Evolutionary conservation across 1,140 invertebrate species (phyloP), one percentile per base, ranked within the genome.

Genomic region (Aphelenchoides avenae): DNA sequence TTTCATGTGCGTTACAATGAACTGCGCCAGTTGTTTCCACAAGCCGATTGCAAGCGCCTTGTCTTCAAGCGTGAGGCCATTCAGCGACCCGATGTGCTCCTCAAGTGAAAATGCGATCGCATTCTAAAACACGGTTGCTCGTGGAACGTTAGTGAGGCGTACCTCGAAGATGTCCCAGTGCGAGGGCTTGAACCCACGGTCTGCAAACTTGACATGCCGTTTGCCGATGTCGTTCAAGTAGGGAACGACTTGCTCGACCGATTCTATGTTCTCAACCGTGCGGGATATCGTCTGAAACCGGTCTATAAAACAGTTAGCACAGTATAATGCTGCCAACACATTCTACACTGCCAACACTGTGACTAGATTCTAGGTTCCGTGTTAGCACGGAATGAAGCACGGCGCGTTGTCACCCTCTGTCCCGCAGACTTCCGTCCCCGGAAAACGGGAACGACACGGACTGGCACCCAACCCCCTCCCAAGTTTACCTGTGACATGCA

Each of bases 121-220:
- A 36, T 74, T 68, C 66, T 75, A 44, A 44, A 76, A 66, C 34
- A 30, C 51, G n/a, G 51, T 22, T 5, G 2, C 13, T 13, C 33
- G 56, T 4, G n/a, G 27, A 34, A 2, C 18, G 20, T 4, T 30
- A 55, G 22, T 5, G 15, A n/a, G 53, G 57, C n/a, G n/a, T 33
- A 77, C 70, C 61, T 69, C 56, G 43, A 75, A 77, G 22, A 68
- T 51, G 50, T 75, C 66, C 72, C 72, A 75, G 50, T 71, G 69
- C 39, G 74, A 67, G 39, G 69, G 64, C 42, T 74, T 70, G 57
- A 75, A 75, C 11, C 72, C 74, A 37, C 72, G 44, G 6, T 58
- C 51, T 1, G 74, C 74, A 46, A 67, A 75, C 49, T 68, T 60
- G 13, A 72, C 66, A 36, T 75, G 72, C 24, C 63, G 49, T 41